phyloP scores from a whole-genome alignment of 2,113 vertebrate genomes.

The Sprattus sprattus region DNA sequence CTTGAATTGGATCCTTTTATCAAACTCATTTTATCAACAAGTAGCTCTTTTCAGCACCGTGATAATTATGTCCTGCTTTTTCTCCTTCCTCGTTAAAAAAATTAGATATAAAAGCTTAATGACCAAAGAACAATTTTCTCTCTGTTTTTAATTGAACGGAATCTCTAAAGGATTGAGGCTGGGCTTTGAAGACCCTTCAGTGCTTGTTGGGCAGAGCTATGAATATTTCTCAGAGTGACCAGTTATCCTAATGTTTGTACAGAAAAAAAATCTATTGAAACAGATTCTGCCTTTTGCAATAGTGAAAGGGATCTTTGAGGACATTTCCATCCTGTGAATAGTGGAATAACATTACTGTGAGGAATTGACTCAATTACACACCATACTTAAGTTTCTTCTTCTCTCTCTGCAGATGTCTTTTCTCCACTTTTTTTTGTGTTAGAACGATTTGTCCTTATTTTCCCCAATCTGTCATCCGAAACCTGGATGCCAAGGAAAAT shows the following conservation, averaged over 20 bases:
- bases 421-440: constrained; percentile 39
- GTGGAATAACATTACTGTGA: background rate
- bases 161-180: background rate
- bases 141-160: background rate
- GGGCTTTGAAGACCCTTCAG: background rate
- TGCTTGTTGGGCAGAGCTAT: background rate
- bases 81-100: background rate
- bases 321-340: background rate
- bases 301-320: background rate
- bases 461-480: constrained; percentile 48
- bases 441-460: constrained; percentile 76
- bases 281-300: background rate
- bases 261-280: background rate
- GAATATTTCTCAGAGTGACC: background rate
- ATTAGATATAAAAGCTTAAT: constrained; percentile 1
- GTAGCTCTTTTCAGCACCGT: background rate
- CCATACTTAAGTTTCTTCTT: background rate
- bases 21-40: background rate
- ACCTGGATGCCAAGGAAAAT: constrained; percentile 39
- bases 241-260: background rate
- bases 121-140: background rate
- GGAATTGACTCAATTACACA: constrained; percentile 8
- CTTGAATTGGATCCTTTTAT: background rate
- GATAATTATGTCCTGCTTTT: no score
- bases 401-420: constrained; percentile 25